A percentile compares a stretch with the other conserved stretches of the same genome.
Conservation (phyloP, 2,797 vertebrate species). For the Hozukius guyotensis region DNA sequence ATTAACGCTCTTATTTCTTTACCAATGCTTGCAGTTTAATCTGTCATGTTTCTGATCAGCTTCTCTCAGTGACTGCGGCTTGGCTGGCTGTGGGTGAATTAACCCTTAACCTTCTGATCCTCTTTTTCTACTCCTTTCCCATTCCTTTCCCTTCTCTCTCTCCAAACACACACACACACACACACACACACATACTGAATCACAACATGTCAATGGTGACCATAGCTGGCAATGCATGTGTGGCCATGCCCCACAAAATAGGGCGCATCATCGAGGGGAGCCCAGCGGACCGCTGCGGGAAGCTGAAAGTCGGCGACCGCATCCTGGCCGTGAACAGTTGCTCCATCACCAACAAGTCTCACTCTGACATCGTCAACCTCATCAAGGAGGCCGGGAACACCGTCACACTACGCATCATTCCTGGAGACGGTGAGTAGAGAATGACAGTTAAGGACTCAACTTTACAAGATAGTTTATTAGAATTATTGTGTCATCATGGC, state of each 20-base stretch:
- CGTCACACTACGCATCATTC: conserved; percentile 98
- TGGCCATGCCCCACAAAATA: conserved; percentile 99
- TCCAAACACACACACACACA: conserved; percentile 45
- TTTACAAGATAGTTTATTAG: neutral
- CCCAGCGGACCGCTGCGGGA: conserved; percentile 98
- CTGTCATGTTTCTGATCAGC: conserved; percentile 77
- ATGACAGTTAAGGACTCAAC: rapidly evolving
- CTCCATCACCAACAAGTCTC: conserved; percentile 99
- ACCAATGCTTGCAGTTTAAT: conserved; percentile 82
- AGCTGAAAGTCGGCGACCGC: conserved; percentile 98
- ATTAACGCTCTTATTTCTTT: conserved; percentile 43
- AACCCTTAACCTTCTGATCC: conserved; percentile 92
- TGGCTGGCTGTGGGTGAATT: conserved; percentile 91
- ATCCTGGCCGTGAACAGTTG: conserved; percentile 97
- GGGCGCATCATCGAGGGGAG: conserved; percentile 99
- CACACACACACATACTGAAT: conserved; percentile 40
- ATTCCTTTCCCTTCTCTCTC: conserved; percentile 33
- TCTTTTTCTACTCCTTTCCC: conserved; percentile 82
- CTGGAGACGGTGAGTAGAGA: conserved; percentile 92
- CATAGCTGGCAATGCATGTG: conserved; percentile 99
- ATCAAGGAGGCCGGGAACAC: conserved; percentile 99
- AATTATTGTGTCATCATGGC: no score
- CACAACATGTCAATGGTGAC: conserved; percentile 73
- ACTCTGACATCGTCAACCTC: conserved; percentile 99
- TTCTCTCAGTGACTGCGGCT: conserved; percentile 84